These are phyloP conservation scores for Pristiophorus japonicus DNA, from an alignment of 2,113 vertebrate species.

Conservation along the genomic window DNA sequence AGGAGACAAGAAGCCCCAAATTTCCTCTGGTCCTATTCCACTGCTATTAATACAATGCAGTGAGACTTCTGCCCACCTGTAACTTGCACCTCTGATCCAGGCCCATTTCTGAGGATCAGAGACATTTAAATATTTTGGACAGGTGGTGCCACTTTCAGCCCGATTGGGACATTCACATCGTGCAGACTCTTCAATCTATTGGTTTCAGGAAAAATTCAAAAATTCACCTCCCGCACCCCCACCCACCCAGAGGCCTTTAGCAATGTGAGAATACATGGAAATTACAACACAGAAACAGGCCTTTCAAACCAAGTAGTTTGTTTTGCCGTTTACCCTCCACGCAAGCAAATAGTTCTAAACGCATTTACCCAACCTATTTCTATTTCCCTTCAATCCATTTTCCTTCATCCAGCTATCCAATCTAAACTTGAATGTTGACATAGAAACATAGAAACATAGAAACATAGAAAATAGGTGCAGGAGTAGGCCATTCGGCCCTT, in stretches of 20 bases:
- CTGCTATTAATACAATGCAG: neutral
- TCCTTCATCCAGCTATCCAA: neutral
- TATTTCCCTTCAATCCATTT: neutral
- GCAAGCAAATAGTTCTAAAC: neutral
- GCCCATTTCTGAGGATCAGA: neutral
- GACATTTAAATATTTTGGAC: neutral
- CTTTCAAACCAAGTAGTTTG: neutral
- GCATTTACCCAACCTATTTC: neutral
- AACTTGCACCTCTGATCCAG: neutral
- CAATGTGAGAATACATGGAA: neutral
- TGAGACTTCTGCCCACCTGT: neutral
- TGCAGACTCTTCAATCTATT: neutral
- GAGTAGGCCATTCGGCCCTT: no score
- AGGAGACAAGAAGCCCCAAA: neutral
- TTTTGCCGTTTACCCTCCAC: neutral
- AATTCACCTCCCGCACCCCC: neutral
- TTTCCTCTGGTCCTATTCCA: neutral
- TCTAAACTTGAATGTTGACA: neutral
- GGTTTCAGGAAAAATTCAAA: neutral
- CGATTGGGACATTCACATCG: neutral
- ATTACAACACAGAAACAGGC: neutral
- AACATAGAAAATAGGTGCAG: no score
- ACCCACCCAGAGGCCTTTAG: neutral
- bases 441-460: no score
- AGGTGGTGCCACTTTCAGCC: neutral